Evolutionary conservation across 23 tunicate genomes (phyloP).

Genomic region (Botrylloides violaceus): DNA sequence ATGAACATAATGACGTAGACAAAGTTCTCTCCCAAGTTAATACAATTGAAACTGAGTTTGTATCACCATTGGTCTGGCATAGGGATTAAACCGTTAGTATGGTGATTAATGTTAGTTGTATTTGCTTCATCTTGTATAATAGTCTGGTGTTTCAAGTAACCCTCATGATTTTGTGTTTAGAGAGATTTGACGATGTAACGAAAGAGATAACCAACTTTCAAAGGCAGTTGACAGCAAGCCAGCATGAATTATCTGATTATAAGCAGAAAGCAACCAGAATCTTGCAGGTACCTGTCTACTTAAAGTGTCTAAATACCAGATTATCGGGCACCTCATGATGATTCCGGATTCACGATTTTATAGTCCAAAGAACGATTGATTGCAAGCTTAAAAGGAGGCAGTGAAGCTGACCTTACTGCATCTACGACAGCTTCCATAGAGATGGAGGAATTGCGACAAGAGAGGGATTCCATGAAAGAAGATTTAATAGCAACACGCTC

Average conservation of each 20-base stretch:
- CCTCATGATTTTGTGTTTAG: constrained; percentile 6
- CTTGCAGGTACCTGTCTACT: constrained; percentile 18
- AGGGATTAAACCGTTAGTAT: no score
- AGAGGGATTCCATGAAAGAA: constrained; percentile 49
- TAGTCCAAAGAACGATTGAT: constrained; percentile 88
- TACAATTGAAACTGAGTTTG: no score
- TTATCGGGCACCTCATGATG: no score
- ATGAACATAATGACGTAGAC: no score
- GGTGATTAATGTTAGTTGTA: no score
- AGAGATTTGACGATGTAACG: constrained; percentile 39
- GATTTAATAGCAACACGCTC: constrained; percentile 30
- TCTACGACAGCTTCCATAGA: constrained; percentile 66
- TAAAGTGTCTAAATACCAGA: no score
- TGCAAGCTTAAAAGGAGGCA: constrained; percentile 66
- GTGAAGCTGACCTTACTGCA: constrained; percentile 54
- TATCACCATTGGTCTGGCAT: no score
- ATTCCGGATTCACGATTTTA: constrained; percentile 8
- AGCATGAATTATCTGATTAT: constrained; percentile 71
- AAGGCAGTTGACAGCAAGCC: constrained; percentile 28
- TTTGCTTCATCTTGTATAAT: no score
- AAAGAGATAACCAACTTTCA: constrained; percentile 35
- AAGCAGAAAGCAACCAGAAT: constrained; percentile 82
- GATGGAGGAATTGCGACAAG: constrained; percentile 62
- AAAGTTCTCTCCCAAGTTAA: no score
- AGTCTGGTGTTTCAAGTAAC: no score